Evolutionary conservation across 2,113 vertebrate species (phyloP), one percentile per base, ranked within the genome.

Genomic region (Serinus canaria): DNA sequence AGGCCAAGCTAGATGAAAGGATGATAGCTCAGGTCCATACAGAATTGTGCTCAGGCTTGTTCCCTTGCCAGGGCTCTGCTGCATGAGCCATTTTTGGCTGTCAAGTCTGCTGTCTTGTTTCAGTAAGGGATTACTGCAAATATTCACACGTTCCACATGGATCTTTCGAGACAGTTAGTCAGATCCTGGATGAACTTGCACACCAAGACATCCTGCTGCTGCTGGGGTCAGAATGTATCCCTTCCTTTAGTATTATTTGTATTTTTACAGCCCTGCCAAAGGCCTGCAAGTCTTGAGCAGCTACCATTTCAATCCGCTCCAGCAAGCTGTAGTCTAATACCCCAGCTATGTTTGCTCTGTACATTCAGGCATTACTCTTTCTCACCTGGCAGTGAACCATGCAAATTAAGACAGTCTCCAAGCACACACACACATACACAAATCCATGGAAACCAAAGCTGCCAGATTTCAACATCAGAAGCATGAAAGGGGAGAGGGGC

Each of bases 301-400:
- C 96, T 97, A 96, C 96, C 87, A 85, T 68, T 94, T 94, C 96
- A 88, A 55, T 75, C 90, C 18, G 4, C 52, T 91, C 59, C 77
- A 94, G 82, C 83, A 83, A 91, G 41, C 24, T 85, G 84, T 90
- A 94, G 86, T 21, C 74, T 80, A 94, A 93, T 90, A 95, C 92
- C 90, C 75, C 83, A 56, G 87, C 93, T 89, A 93, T 59, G 67
- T 60, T 94, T 89, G 67, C 80, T 94, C 63, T 60, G 22, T 85
- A 85, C 67, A n/a, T 82, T 94, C 58, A 55, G 75, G 74, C 83
- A 91, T 95, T 94, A 90, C 81, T 84, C 84, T 86, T 95, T 95
- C 80, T 92, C 84, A 64, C 94, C 88, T 91, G 90, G 91, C 91
- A 95, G 67, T 70, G 74, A 75, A 92, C 95, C 91, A 83, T 77